These are phyloP conservation scores for Scaptomyza tumidula DNA, from an alignment of 2,888 invertebrate species.

Conservation along the genomic window DNA sequence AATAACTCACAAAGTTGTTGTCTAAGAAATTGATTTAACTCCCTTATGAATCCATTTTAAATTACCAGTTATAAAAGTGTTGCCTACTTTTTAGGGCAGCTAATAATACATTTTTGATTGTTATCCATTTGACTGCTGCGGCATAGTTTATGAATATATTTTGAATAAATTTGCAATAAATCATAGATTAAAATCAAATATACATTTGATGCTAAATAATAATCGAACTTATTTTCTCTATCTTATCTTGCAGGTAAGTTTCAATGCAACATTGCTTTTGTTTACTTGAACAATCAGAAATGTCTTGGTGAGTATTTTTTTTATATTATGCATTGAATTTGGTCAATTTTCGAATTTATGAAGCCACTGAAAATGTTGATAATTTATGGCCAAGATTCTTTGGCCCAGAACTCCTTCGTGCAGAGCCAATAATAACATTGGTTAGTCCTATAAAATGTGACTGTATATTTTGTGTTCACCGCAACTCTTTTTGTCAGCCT, in stretches of 20 bases:
- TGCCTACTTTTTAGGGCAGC: constrained; percentile 29
- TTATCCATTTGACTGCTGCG: background rate
- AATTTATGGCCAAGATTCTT: constrained; percentile 65
- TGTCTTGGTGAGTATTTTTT: constrained; percentile 60
- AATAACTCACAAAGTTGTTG: background rate
- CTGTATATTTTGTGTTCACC: constrained; percentile 10
- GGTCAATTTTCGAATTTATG: constrained; percentile 56
- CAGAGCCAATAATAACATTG: constrained; percentile 67
- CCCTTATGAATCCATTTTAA: background rate
- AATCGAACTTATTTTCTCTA: constrained; percentile 31
- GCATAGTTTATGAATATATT: constrained; percentile 16
- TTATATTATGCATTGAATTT: constrained; percentile 7
- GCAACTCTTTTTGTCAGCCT: constrained; percentile 6
- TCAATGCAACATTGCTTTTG: constrained; percentile 27
- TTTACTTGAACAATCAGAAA: constrained; percentile 6
- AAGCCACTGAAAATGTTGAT: constrained; percentile 67
- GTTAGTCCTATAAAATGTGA: constrained; percentile 60
- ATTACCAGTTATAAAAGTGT: background rate
- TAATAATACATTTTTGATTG: background rate
- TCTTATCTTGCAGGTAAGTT: constrained; percentile 65
- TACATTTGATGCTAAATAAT: constrained; percentile 24
- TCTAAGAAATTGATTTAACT: background rate
- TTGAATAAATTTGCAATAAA: constrained; percentile 32
- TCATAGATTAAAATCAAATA: constrained; percentile 27
- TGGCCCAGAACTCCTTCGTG: constrained; percentile 63